Evolutionary conservation across 2,888 invertebrate species (phyloP), one percentile per base, ranked within the genome.

Genomic region (Digitonthophagus gazella): DNA sequence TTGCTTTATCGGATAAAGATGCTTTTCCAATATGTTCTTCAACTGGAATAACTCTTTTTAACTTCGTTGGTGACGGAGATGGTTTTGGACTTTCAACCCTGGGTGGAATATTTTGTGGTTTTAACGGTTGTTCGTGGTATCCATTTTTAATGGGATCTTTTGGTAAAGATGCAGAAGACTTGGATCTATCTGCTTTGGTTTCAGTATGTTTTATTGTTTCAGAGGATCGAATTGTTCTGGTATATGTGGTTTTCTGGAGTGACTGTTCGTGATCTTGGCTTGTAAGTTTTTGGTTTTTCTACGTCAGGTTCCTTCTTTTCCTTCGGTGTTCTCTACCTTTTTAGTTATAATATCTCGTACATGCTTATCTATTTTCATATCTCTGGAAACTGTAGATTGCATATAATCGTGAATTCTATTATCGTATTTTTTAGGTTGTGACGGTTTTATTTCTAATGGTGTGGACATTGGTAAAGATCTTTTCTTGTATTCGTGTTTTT

Each of bases 311-410:
- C 79, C 64, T 77, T 77, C 73, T 82, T 81, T 68, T 79, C 78
- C 74, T 80, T 80, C 2, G 71, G 66, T 67, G 73, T 76, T 1
- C 20, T 65, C 66, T 55, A 64, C 64, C 22, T 71, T 71, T 57
- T 71, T 73, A 6, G 68, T 18, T 18, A 72, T 70, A n/a, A 63
- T 54, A 54, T 72, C 72, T 19, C 70, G 68, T 5, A 68, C 75
- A 58, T 66, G 70, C 71, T 77, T 82, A 8, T 84, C 86, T 57
- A 85, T 83, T 77, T 87, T 87, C 78, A 86, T 82, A 75, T 85
- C 85, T 72, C 87, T 81, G 0, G 88, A 86, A 57, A 88, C 76
- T 18, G 88, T 88, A 0, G 88, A 87, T 72, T 85, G 86, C 88
- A 88, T 88, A 73, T 88, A 88, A 58, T 87, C 85, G 75, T 84